phyloP scores from a whole-genome alignment of 2,888 invertebrate genomes.

The Pammene aurita region DNA sequence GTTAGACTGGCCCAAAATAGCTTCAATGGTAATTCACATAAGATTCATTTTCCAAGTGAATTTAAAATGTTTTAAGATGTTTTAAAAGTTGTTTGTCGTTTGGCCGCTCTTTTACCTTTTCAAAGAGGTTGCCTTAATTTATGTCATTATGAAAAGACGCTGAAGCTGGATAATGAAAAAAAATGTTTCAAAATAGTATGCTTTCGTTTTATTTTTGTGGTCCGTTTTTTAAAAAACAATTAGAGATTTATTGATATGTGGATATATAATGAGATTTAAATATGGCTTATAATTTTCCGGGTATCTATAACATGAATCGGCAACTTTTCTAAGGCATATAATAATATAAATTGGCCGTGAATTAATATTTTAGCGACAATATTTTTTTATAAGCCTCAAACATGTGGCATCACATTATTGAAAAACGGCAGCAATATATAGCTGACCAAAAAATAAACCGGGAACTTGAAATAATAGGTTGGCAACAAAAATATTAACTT shows the following conservation, averaged over 20 bases:
- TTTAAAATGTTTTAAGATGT: not conserved
- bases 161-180: slow-evolving; percentile 39
- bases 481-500: too few relatives aligned
- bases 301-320: too few relatives aligned
- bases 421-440: too few relatives aligned
- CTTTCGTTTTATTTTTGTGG: slow-evolving; percentile 12
- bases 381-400: too few relatives aligned
- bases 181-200: slow-evolving; percentile 28
- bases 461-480: too few relatives aligned
- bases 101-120: slow-evolving; percentile 23
- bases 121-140: slow-evolving; percentile 41
- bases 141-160: slow-evolving; percentile 40
- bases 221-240: slow-evolving; percentile 26
- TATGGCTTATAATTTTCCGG: too few relatives aligned
- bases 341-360: too few relatives aligned
- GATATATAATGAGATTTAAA: not conserved
- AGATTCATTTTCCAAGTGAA: not conserved
- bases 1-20: not conserved
- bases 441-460: too few relatives aligned
- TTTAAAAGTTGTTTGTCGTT: not conserved
- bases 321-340: too few relatives aligned
- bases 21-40: not conserved
- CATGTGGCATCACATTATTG: too few relatives aligned
- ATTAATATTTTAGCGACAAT: too few relatives aligned
- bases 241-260: slow-evolving; percentile 5